Conservation (phyloP, 2,113 vertebrate species). For the Pelobates fuscus region DNA sequence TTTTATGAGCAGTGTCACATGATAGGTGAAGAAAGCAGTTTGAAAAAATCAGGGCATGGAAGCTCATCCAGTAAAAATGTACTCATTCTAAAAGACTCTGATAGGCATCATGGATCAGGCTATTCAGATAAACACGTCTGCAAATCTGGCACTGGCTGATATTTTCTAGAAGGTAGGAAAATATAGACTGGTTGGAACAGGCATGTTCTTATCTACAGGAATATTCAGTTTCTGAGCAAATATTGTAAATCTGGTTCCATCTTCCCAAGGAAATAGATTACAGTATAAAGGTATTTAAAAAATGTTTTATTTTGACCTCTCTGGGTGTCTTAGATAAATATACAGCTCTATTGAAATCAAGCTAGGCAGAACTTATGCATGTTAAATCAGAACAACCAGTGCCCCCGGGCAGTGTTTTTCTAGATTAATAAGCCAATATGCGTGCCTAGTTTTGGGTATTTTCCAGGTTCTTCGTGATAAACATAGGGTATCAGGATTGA, state of each 20-base stretch:
- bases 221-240: background rate
- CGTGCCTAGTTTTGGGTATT: background rate
- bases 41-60: too few species aligned
- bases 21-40: too few species aligned
- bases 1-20: too few species aligned
- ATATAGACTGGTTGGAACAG: background rate
- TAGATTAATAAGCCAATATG: constrained; percentile 1
- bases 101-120: too few species aligned
- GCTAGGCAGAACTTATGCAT: constrained; percentile 19
- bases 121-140: too few species aligned
- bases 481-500: too few species aligned
- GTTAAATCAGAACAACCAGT: background rate
- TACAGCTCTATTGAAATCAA: background rate
- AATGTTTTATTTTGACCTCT: constrained; percentile 27
- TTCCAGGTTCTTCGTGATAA: background rate
- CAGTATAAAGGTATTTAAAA: constrained; percentile 11
- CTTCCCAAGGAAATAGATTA: constrained; percentile 24
- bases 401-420: background rate
- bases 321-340: constrained; percentile 21
- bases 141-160: too few species aligned
- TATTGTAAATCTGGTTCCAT: background rate
- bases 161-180: background rate
- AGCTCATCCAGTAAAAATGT: too few species aligned
- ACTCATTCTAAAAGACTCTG: too few species aligned
- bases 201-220: background rate